These are phyloP conservation scores for Tragelaphus scriptus DNA, from an alignment of 2,113 vertebrate species.

Conservation along the genomic window DNA sequence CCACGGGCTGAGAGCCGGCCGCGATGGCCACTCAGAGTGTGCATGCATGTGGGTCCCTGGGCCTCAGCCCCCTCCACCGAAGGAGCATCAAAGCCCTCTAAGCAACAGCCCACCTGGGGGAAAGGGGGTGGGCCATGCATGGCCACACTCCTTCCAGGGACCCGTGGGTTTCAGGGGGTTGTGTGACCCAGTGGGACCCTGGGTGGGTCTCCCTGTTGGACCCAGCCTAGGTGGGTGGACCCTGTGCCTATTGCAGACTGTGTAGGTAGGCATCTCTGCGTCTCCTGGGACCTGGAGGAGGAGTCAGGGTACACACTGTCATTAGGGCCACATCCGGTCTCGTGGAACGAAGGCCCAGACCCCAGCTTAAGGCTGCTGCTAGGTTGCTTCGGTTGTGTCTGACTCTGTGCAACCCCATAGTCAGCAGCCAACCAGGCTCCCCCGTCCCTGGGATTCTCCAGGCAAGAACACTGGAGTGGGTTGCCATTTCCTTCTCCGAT, in stretches of 20 bases:
- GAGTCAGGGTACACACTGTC: rapidly evolving
- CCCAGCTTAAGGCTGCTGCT: neutral
- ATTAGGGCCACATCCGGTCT: neutral
- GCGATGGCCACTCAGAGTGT: neutral
- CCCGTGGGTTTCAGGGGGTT: neutral
- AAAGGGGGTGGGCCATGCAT: rapidly evolving
- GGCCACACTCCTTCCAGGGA: rapidly evolving
- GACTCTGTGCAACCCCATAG: no score
- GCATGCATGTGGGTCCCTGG: neutral
- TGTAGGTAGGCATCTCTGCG: neutral
- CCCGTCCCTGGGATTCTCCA: no score
- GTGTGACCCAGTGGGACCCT: neutral
- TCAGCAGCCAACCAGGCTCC: no score
- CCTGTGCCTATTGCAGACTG: rapidly evolving
- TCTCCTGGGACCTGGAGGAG: neutral
- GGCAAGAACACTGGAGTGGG: no score
- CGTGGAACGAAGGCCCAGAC: rapidly evolving
- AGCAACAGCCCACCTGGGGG: rapidly evolving
- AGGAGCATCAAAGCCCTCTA: rapidly evolving
- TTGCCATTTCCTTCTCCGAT: no score
- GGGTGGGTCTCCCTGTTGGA: neutral
- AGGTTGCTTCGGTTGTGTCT: no score
- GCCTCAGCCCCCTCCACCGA: no score
- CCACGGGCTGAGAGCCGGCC: neutral
- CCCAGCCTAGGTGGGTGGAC: rapidly evolving